Conservation (phyloP, 2,113 vertebrate species). For the Pelecanoides urinatrix region DNA sequence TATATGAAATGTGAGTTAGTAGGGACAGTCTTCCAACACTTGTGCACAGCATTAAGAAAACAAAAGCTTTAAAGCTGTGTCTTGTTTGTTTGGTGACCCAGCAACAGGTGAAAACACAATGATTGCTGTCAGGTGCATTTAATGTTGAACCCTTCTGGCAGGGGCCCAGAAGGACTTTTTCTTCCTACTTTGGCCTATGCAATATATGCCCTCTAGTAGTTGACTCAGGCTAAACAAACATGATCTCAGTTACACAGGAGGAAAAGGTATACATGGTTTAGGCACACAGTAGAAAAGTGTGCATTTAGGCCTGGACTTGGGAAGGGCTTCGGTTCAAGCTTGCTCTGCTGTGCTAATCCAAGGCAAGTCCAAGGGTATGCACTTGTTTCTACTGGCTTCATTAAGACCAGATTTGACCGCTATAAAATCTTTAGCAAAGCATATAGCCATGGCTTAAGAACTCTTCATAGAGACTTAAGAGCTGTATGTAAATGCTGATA, state of each 20-base stretch:
- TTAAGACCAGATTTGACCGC: background rate
- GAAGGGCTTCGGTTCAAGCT: background rate
- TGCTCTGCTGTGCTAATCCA: background rate
- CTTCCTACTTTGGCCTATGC: background rate
- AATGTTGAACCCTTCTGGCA: background rate
- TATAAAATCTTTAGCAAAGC: background rate
- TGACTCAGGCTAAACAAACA: background rate
- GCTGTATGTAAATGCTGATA: background rate
- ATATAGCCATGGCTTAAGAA: background rate
- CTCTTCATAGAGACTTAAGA: background rate
- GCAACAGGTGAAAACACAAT: background rate
- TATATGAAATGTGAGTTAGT: background rate
- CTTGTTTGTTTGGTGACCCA: background rate
- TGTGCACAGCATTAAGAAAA: background rate
- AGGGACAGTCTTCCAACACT: background rate
- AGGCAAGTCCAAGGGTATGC: accelerated
- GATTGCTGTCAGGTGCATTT: background rate
- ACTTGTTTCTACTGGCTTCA: background rate
- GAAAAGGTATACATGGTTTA: background rate
- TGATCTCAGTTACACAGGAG: background rate
- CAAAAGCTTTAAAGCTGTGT: background rate
- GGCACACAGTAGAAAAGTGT: background rate
- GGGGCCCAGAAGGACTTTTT: background rate
- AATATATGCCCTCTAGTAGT: background rate
- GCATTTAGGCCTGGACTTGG: background rate